These are phyloP conservation scores for Lucilia sericata DNA, from an alignment of 1,140 invertebrate species.

Conservation along the genomic window DNA sequence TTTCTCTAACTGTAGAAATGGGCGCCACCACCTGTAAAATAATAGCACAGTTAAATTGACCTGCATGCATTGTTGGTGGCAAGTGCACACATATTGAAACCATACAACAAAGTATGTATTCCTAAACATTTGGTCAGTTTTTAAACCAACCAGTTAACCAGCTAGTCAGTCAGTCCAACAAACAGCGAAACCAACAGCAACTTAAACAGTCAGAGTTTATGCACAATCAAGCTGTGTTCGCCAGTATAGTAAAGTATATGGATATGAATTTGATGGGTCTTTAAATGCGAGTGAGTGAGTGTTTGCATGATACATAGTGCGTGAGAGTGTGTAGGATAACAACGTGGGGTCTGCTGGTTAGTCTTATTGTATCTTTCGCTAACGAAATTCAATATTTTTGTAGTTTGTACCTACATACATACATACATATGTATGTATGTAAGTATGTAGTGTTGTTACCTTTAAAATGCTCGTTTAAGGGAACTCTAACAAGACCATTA, in stretches of 20 bases:
- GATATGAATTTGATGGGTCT: too few relatives aligned
- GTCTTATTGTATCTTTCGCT: background rate
- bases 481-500: background rate
- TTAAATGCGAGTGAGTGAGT: background rate
- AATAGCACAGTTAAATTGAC: slow-evolving; percentile 7
- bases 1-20: background rate
- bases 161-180: background rate
- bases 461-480: slow-evolving; percentile 17
- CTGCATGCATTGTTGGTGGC: slow-evolving; percentile 20
- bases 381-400: slow-evolving; percentile 31
- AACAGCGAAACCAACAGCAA: too few relatives aligned
- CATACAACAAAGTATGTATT: background rate
- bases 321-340: slow-evolving; percentile 10
- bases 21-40: slow-evolving; percentile 13
- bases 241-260: too few relatives aligned
- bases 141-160: background rate
- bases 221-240: too few relatives aligned
- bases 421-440: background rate
- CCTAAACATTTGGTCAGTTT: background rate
- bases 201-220: too few relatives aligned
- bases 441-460: background rate
- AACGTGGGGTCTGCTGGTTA: background rate
- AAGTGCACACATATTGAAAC: background rate
- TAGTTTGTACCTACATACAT: background rate
- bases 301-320: background rate